Base-by-base conservation (phyloP, 1,140 invertebrate species). In the Triops longicaudatus region DNA sequence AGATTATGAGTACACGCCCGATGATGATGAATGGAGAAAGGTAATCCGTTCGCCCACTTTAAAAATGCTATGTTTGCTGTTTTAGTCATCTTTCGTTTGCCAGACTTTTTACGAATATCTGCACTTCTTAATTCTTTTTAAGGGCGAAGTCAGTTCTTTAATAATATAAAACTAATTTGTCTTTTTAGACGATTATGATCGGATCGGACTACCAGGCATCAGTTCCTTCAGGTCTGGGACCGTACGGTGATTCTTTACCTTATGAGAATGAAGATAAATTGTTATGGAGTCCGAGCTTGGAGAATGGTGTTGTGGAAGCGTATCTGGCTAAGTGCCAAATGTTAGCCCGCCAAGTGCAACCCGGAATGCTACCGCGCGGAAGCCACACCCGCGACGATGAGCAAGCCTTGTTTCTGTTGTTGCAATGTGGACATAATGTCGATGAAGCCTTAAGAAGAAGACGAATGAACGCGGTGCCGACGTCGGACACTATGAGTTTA, bases 181-280 rank as follows among this genome's bases (percentile, higher is more conserved):
- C 79, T 81, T 76, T 79, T 31, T 79, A 88, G 87, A 97, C 93
- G 26, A 98, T 98, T 78, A 97, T 98, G 93, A 95, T 98, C 28
- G 96, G 96, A 31, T 90, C 90, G 80, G 93, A 96, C 82, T 98
- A 93, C 83, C 96, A 98, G 86, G 96, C 96, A 22, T 88, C 89
- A 77, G 95, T 98, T 81, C 96, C 96, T 1, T 94, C 96, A 84
- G 95, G 93, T 26, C 85, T 98, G 5, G 92, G 91, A 82, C 91
- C 90, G 82, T 97, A 98, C 85, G 96, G 94, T 82, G 94, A 97
- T 86, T 92, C 92, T 5, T 80, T 94, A 79, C 95, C 95, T 0
- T 98, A 98, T 85, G 95, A 98, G 86, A 98, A 98, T 86, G 94
- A 97, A 84, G 96, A 98, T 83, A 94, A 96, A 84, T 86, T 98